Base-by-base conservation (phyloP, 2,113 vertebrate genomes). In the Globicephala melas region DNA sequence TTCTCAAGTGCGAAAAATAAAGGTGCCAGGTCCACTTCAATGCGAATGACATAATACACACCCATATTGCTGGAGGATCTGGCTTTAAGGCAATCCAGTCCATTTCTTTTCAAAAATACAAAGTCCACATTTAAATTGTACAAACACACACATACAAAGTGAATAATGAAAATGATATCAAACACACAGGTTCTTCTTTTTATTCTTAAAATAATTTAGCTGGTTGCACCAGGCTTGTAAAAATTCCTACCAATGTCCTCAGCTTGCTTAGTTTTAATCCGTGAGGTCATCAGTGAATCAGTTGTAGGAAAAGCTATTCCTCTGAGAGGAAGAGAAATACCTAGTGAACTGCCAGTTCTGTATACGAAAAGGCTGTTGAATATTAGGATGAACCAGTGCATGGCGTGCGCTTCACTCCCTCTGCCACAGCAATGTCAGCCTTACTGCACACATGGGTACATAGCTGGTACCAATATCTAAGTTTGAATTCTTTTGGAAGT, bases 71-170 rank as follows among this genome's bases (percentile, higher is more conserved):
- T 89, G 47, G 33, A 87, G 18, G 58, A 82, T 21, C 44, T 91
- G 77, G 6, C 26, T 62, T 68, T 53, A 62, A 92, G 28, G 47
- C 68, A 86, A 86, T 33, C 9, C 31, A 63, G 58, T 77, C 21
- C n/a, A 88, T 58, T 25, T 70, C 18, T 87, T 79, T 87, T 55
- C 71, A 67, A 77, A 95, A 86, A 73, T 55, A 82, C 10, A 91
- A 93, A 83, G 26, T 8, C 8, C 74, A 97, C 96, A 96, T 81
- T 97, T 92, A 87, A 94, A 68, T n/a, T 55, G 14, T 88, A 96
- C 80, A 88, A 50, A 97, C 62, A 97, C 50, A 96, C 36, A 95
- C 33, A 96, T n/a, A 94, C 62, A 91, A 87, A 81, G 28, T 73
- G 58, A 97, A 90, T 28, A 60, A 91, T 90, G 70, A 94, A 68